Evolutionary conservation across 2,888 invertebrate species (phyloP).

Genomic region (Protophormia terraenovae): DNA sequence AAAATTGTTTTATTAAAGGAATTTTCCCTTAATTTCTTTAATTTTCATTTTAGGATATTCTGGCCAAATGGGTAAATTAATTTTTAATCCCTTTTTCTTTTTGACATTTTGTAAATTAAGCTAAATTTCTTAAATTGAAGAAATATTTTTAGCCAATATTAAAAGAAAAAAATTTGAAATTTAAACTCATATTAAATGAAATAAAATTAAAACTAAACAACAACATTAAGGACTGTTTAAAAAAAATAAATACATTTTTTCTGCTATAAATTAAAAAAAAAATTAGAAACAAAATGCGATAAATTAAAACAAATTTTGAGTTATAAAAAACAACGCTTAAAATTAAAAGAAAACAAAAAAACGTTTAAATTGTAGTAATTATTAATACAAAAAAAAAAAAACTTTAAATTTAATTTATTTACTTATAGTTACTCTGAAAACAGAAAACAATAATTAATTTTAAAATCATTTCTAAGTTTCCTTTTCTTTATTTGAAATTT

Average conservation of each 20-base stretch:
- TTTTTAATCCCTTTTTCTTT: conserved; percentile 40
- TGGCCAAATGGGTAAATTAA: conserved; percentile 78
- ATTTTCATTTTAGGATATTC: conserved; percentile 72
- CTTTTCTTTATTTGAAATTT: too few species aligned
- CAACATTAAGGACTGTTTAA: neutral
- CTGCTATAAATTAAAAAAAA: conserved; percentile 28
- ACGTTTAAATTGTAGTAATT: conserved; percentile 32
- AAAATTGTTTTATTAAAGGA: neutral
- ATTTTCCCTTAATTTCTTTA: neutral
- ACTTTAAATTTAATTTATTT: conserved; percentile 34
- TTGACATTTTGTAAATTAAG: conserved; percentile 50
- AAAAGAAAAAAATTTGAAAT: conserved; percentile 1
- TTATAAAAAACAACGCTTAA: too few species aligned
- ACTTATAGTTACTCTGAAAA: conserved; percentile 19
- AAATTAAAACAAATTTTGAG: neutral
- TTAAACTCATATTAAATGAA: neutral
- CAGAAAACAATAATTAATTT: conserved; percentile 44
- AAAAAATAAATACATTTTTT: conserved; percentile 7
- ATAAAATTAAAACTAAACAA: conserved; percentile 1
- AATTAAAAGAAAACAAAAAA: neutral
- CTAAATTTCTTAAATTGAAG: conserved; percentile 40
- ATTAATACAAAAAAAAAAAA: conserved; percentile 13
- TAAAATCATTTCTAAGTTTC: neutral
- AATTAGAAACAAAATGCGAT: conserved; percentile 21
- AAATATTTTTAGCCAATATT: conserved; percentile 34